These are phyloP conservation scores for Alsophila aescularia DNA, from an alignment of 2,888 invertebrate species.

Conservation along the genomic window DNA sequence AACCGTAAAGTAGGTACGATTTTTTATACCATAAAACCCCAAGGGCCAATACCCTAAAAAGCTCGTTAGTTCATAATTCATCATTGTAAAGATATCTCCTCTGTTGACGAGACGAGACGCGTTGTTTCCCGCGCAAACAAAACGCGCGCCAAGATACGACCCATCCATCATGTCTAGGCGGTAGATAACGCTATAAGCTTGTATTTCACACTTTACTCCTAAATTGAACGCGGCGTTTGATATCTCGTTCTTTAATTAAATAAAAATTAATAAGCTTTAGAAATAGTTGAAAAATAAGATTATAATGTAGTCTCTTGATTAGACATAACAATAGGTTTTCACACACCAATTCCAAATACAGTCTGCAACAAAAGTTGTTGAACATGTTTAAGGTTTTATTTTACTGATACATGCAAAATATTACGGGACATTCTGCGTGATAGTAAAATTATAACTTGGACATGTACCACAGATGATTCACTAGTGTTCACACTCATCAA, in stretches of 20 bases:
- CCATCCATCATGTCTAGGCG: slow-evolving; percentile 22
- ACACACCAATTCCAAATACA: too few relatives aligned
- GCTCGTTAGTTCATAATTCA: slow-evolving; percentile 30
- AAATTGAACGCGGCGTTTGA: background rate
- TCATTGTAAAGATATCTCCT: slow-evolving; percentile 19
- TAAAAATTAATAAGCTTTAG: background rate
- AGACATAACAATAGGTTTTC: too few relatives aligned
- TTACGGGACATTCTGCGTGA: too few relatives aligned
- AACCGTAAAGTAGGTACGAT: too few relatives aligned
- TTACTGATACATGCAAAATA: too few relatives aligned
- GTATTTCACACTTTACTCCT: background rate
- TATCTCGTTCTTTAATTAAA: too few relatives aligned
- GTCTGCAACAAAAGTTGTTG: too few relatives aligned
- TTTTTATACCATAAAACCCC: background rate
- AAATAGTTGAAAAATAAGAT: background rate
- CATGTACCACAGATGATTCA: too few relatives aligned
- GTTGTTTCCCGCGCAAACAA: slow-evolving; percentile 19
- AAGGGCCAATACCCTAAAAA: slow-evolving; percentile 4
- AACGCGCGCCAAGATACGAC: slow-evolving; percentile 7
- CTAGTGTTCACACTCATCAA: too few relatives aligned
- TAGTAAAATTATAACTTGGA: too few relatives aligned
- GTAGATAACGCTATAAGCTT: slow-evolving; percentile 8
- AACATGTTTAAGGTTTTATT: too few relatives aligned
- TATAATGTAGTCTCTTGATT: too few relatives aligned
- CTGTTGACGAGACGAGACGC: slow-evolving; percentile 7